Evolutionary conservation across 2,797 vertebrate genomes (phyloP).

Genomic region (Centroberyx gerrardi): DNA sequence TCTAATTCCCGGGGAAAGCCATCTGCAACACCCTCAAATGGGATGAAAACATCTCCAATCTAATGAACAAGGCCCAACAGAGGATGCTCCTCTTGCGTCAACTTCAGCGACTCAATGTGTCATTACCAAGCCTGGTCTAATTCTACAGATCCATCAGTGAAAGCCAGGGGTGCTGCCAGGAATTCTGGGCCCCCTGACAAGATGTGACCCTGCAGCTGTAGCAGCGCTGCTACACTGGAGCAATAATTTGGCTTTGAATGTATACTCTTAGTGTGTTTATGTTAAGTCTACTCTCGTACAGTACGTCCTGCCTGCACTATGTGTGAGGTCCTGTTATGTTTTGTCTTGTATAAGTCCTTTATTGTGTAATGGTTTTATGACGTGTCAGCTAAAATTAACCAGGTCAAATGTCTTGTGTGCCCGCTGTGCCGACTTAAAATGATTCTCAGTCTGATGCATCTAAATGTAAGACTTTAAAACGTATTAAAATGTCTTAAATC

Average conservation of each 20-base stretch:
- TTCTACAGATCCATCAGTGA: conserved; percentile 40
- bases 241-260: background rate
- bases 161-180: conserved; percentile 24
- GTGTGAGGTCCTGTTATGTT: too few species aligned
- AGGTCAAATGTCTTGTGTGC: too few species aligned
- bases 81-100: conserved; percentile 38
- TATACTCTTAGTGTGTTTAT: background rate
- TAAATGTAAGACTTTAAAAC: too few species aligned
- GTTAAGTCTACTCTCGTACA: background rate
- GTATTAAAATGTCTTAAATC: too few species aligned
- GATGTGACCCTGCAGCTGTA: background rate
- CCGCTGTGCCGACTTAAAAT: too few species aligned
- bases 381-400: too few species aligned
- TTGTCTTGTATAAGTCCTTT: too few species aligned
- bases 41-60: background rate
- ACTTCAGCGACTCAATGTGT: conserved; percentile 32
- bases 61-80: conserved; percentile 39
- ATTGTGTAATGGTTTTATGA: too few species aligned
- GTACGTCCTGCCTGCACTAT: too few species aligned
- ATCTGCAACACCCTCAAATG: conserved; percentile 35
- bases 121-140: conserved; percentile 40
- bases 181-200: background rate
- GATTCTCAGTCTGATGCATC: too few species aligned
- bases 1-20: conserved; percentile 17
- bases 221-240: background rate